Percentiles rank a stretch among this genome's conserved stretches.
Conservation (phyloP, 2,113 vertebrate genomes). For the Azemiops feae region DNA sequence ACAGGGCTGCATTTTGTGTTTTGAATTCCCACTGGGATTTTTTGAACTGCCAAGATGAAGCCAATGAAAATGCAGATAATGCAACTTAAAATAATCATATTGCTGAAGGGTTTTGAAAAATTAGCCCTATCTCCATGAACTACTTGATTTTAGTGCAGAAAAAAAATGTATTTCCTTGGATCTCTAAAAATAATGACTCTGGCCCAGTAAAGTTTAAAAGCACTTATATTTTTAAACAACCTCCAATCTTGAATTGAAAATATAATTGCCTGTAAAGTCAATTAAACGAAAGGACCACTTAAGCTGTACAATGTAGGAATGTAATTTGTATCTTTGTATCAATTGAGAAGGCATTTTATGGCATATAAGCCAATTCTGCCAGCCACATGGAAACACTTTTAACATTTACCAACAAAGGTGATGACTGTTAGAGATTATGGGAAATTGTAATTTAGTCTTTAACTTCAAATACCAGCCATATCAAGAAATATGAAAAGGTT, state of each 20-base stretch:
- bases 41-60: slow-evolving; percentile 14
- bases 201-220: slow-evolving; percentile 8
- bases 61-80: slow-evolving; percentile 19
- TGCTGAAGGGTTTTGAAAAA: slow-evolving; percentile 13
- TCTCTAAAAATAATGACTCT: neutral
- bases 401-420: slow-evolving; percentile 53
- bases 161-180: slow-evolving; percentile 17
- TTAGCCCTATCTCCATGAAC: slow-evolving; percentile 19
- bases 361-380: slow-evolving; percentile 52
- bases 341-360: slow-evolving; percentile 46
- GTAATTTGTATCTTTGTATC: slow-evolving; percentile 58
- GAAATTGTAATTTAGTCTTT: slow-evolving; percentile 64
- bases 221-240: neutral
- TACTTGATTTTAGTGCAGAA: slow-evolving; percentile 19
- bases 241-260: slow-evolving; percentile 27
- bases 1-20: slow-evolving; percentile 16
- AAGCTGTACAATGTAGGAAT: slow-evolving; percentile 63
- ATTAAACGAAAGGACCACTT: slow-evolving; percentile 23
- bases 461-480: slow-evolving; percentile 40
- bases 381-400: slow-evolving; percentile 78
- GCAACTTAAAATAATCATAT: slow-evolving; percentile 42
- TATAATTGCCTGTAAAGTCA: slow-evolving; percentile 9
- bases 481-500: slow-evolving; percentile 54
- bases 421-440: slow-evolving; percentile 62
- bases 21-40: neutral